Conservation (phyloP, 2,113 vertebrate species). For the Pteruthius melanotis region DNA sequence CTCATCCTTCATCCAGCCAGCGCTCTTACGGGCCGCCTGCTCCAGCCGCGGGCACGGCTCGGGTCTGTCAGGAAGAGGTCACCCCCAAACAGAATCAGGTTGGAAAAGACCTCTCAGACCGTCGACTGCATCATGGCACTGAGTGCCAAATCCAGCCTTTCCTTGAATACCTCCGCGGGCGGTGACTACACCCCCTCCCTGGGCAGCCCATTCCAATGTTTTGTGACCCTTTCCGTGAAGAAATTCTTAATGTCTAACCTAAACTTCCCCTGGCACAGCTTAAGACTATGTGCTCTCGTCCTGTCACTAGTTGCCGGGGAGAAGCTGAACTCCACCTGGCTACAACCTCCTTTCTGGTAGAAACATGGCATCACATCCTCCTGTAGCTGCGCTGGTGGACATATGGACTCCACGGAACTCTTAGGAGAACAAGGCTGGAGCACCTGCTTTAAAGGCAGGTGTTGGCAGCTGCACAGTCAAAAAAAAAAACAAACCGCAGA, state of each 20-base stretch:
- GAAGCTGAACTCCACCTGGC: background rate
- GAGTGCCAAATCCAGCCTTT: background rate
- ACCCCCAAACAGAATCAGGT: background rate
- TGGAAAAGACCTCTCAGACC: background rate
- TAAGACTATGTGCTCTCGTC: background rate
- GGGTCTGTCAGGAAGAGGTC: background rate
- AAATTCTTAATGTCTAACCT: background rate
- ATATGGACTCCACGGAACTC: accelerated
- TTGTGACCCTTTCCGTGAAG: background rate
- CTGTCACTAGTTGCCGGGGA: no score
- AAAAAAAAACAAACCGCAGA: background rate
- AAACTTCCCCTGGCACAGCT: background rate
- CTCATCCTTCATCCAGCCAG: no score
- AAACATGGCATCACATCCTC: background rate
- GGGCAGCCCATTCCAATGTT: background rate
- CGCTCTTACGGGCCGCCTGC: background rate
- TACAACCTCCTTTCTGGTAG: background rate
- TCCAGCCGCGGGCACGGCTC: accelerated
- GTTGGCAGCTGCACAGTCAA: background rate
- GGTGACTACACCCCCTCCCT: background rate
- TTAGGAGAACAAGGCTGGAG: background rate
- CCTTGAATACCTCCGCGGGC: background rate
- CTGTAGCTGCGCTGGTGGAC: background rate
- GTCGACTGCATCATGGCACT: background rate
- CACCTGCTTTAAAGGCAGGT: accelerated